A percentile compares a stretch with the other conserved stretches of the same genome.
phyloP scores from a whole-genome alignment of 30 jellyfish, hydroid and myxozoan genomes.

The Turritopsis dohrnii region DNA sequence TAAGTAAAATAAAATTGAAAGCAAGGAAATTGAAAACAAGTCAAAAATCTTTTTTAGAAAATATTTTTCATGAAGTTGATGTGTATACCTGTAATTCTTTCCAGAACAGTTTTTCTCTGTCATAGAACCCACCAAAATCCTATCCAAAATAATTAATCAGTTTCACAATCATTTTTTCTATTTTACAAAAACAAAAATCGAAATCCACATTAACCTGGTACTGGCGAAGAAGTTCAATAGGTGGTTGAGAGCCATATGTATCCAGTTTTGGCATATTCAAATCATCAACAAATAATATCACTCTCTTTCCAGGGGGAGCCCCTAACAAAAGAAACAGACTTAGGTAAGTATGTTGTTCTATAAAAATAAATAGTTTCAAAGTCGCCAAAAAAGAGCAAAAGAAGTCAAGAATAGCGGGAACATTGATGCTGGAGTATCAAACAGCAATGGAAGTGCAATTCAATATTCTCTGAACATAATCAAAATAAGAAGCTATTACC shows the following conservation, averaged over 20 bases:
- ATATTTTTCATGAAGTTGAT: too few relatives aligned
- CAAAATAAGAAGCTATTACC: conserved; percentile 23
- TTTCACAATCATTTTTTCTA: background rate
- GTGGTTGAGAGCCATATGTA: conserved; percentile 93
- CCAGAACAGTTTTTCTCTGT: conserved; percentile 87
- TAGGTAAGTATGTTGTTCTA: too few relatives aligned
- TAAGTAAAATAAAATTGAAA: too few relatives aligned
- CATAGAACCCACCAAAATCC: conserved; percentile 95
- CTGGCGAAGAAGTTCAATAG: conserved; percentile 81
- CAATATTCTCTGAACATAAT: too few relatives aligned
- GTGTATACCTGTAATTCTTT: conserved; percentile 66
- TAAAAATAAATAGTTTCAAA: too few relatives aligned
- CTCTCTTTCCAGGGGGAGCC: conserved; percentile 90
- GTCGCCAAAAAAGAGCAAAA: too few relatives aligned
- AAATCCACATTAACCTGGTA: conserved; percentile 76
- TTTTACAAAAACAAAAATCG: conserved; percentile 19
- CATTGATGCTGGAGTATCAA: too few relatives aligned
- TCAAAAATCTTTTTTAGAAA: too few relatives aligned
- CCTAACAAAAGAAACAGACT: conserved; percentile 37
- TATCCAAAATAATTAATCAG: background rate
- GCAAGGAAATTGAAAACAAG: background rate
- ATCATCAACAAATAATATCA: conserved; percentile 77
- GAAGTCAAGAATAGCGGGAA: too few relatives aligned
- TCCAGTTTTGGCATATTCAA: conserved; percentile 89
- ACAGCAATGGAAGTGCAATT: too few relatives aligned